Conservation (phyloP, 2,888 invertebrate genomes). For the Stenchaetothrips biformis region DNA sequence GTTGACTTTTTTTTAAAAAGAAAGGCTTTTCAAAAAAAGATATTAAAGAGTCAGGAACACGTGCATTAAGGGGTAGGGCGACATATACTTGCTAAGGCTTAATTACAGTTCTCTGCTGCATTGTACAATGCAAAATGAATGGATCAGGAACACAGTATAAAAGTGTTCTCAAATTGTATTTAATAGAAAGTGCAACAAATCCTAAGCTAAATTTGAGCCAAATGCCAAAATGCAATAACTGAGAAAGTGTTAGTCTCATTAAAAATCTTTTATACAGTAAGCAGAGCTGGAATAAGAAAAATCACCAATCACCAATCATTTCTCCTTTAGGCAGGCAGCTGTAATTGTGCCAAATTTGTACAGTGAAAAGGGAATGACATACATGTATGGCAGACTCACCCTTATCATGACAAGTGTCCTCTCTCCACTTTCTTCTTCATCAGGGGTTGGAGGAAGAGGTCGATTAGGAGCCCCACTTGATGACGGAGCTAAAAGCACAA, state of each 20-base stretch:
- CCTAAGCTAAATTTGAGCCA: slow-evolving; percentile 30
- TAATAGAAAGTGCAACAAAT: too few relatives aligned
- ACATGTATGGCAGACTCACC: slow-evolving; percentile 56
- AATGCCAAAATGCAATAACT: slow-evolving; percentile 32
- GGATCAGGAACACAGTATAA: neutral
- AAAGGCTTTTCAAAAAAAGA: too few relatives aligned
- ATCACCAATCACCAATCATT: slow-evolving; percentile 2
- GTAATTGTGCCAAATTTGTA: slow-evolving; percentile 7
- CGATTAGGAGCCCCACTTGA: slow-evolving; percentile 76
- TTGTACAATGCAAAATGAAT: neutral
- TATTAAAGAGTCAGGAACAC: neutral
- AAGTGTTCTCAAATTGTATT: too few relatives aligned
- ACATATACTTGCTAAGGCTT: neutral
- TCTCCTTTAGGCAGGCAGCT: neutral
- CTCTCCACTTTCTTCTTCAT: slow-evolving; percentile 82
- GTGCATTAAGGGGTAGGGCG: neutral
- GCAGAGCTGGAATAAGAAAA: slow-evolving; percentile 32
- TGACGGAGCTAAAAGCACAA: slow-evolving; percentile 36
- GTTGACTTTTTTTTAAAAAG: too few relatives aligned
- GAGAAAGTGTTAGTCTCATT: neutral
- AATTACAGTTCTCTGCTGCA: neutral
- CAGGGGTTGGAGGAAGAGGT: slow-evolving; percentile 90
- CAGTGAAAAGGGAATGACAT: neutral
- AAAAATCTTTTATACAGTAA: slow-evolving; percentile 33
- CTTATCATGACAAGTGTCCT: slow-evolving; percentile 87